A percentile compares a stretch with the other conserved stretches of the same genome.
Evolutionary conservation across 2,113 vertebrate genomes (phyloP).

Genomic region (Cynocephalus volans): DNA sequence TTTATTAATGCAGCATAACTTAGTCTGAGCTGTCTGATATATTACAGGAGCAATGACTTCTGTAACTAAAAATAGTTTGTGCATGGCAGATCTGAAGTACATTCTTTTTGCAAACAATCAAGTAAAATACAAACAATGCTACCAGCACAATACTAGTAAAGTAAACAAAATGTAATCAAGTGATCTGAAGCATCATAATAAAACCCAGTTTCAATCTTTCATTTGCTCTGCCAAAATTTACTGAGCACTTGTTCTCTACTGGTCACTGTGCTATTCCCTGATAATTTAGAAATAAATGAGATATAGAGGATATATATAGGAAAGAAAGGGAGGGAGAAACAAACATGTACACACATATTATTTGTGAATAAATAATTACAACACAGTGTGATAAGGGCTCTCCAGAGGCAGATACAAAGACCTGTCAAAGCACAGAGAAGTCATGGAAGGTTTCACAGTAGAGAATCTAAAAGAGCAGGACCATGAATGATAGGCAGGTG

Average conservation of each 20-base stretch:
- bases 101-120: neutral
- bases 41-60: neutral
- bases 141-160: neutral
- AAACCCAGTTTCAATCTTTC: neutral
- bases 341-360: no score
- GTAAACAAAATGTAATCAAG: conserved; percentile 15
- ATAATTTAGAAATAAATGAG: neutral
- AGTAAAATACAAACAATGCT: conserved; percentile 13
- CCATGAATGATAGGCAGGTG: neutral
- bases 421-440: neutral
- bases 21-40: neutral
- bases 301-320: accelerated
- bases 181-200: neutral
- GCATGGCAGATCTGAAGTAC: neutral
- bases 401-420: neutral
- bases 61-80: neutral
- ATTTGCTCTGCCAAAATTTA: neutral
- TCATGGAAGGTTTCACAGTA: neutral
- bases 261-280: neutral
- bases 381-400: no score
- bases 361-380: neutral
- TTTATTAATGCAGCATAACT: neutral
- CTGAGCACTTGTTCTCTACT: neutral
- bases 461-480: neutral
- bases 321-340: neutral